Evolutionary conservation across 2,113 vertebrate species (phyloP).

Genomic region (Phalacrocorax carbo): DNA sequence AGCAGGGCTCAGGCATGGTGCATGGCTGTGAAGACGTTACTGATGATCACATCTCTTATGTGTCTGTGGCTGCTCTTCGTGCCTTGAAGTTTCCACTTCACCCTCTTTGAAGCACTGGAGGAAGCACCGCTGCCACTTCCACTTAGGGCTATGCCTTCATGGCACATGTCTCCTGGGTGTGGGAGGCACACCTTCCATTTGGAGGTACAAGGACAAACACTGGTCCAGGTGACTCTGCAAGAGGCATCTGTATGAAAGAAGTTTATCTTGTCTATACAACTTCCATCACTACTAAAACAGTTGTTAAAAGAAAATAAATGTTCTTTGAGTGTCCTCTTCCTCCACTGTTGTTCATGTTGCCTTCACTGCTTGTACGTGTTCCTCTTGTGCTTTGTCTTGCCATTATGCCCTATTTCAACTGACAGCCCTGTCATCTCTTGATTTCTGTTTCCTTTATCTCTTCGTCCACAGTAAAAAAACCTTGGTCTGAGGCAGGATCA

Average conservation of each 20-base stretch:
- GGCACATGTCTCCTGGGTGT: fast-evolving
- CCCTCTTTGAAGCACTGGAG: not conserved
- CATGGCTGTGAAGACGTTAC: fast-evolving
- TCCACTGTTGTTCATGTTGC: not conserved
- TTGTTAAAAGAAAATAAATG: not conserved
- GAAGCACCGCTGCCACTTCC: not conserved
- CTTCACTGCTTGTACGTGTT: not conserved
- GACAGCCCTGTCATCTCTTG: not conserved
- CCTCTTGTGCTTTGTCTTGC: not conserved
- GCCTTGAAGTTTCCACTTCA: not conserved
- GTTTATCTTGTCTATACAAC: not conserved
- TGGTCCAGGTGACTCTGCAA: not conserved
- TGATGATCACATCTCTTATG: not conserved
- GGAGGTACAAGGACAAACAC: not conserved
- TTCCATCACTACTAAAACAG: not conserved
- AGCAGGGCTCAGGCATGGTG: not conserved
- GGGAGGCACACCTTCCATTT: not conserved
- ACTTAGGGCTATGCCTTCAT: fast-evolving
- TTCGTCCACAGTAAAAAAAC: not conserved
- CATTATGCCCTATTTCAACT: not conserved
- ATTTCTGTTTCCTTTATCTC: not conserved
- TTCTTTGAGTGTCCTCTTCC: not conserved
- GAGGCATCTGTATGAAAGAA: not conserved
- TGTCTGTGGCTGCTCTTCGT: not conserved
- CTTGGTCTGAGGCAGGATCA: not conserved